Base-by-base conservation (phyloP, 2,888 invertebrate genomes). In the Choristoneura rosaceana region DNA sequence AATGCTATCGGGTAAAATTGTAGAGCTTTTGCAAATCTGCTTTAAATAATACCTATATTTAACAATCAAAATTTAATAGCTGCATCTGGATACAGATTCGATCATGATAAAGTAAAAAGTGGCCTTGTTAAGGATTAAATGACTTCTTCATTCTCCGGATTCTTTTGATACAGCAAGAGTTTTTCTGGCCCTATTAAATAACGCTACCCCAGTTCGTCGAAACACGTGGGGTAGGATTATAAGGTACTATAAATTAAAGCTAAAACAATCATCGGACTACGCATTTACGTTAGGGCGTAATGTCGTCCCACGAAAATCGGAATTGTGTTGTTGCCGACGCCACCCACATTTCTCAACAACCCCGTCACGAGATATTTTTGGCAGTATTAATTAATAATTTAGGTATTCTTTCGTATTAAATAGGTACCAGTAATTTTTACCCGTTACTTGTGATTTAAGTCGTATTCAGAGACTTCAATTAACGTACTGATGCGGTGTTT, bases 281-380 rank as follows among this genome's bases (percentile, higher is more conserved):
- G 55, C 55, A 55, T 25, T 25, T 25, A 55, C 55, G 25, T 25
- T 25, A 25, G 55, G 25, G 12, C 55, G 55, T 55, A 25, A 25
- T 17, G 25, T 12, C 55, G 17, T 55, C 55, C 55, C 55, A 55
- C 17, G 55, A 25, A 52, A 55, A 52, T 52, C 52, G 17, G 52
- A 52, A 55, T 17, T 4, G 17, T 52, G 25, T 55, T 25, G 55
- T 55, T 55, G 12, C 25, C 55, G 55, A 55, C 12, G 55, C 55
- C 55, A 25, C 55, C 55, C 55, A 55, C 55, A 55, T 55, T 25
- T 25, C 25, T 9, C 25, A 25, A 25, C 55, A 15, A 52, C 52
- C 15, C 17, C 47, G 47, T 33, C 14, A 59, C 14, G 14, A 33
- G 59, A 17, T 60, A 60, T 60, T 60, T 34, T 60, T 60, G 38